A percentile compares a stretch with the other conserved stretches of the same genome.
These are phyloP conservation scores for human (Homo sapiens) DNA, from an alignment of 2,113 vertebrate species.

Conservation along the genomic window GRCh38 chr21:46094501-46095000, in stretches of 20 bases:
- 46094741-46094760: background rate
- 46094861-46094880: background rate
- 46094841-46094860: background rate
- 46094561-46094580: background rate
- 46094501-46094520: background rate
- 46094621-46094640: background rate
- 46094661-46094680: background rate
- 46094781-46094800: background rate
- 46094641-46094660: no score
- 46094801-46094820: background rate
- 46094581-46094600: no score
- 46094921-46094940: background rate
- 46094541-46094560: background rate
- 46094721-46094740: background rate
- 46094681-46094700: background rate
- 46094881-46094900: background rate
- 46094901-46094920: background rate
- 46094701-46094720: accelerated
- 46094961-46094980: background rate
- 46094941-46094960: accelerated
- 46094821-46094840: accelerated
- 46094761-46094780: background rate
- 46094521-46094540: accelerated
- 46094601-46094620: background rate
- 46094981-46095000: background rate